Base-by-base conservation (phyloP, 1,140 invertebrate species). In the Camponotus vicinus region DNA sequence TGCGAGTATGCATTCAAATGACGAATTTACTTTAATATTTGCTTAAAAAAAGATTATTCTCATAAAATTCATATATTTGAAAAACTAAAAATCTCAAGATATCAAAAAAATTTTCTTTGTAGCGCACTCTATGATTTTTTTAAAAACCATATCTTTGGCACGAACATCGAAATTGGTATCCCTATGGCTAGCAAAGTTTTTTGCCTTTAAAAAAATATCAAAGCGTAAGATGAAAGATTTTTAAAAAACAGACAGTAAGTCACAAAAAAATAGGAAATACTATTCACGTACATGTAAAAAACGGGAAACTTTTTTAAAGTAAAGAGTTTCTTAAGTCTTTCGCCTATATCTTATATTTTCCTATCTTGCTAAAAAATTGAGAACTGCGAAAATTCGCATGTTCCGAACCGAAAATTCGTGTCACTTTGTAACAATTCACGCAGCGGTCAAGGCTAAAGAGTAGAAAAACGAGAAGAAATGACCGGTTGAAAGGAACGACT, bases 401-500 rank as follows among this genome's bases (percentile, higher is more conserved):
- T 9, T 27, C 1, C 27, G 21, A 61, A 34, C 3, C 3, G 11
- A 59, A 18, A 42, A 32, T n/a, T 52, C 7, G 6, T 49, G 49
- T 34, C 0, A 9, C 8, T n/a, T 21, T 21, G 2, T 45, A 42
- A 80, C 4, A 40, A 80, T 69, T 13, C 21, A 3, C 6, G 64
- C 9, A 7, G 9, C 21, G 11, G 8, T 9, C 18, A 34, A 45
- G 55, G 27, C 13, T 40, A 76, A 61, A 32, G 70, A 32, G 3
- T 9, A 13, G 7, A 61, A 55, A 18, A 21, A 21, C 2, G 8
- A 18, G 63, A 59, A 55, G 85, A 80, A 85, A 55, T 75, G 40
- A 88, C 83, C 59, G 55, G 15, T 61, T 63, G 42, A 69, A 77
- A 90, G 55, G 63, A 55, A 37, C 6, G 21, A 8, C 42, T 45